A percentile compares a stretch with the other conserved stretches of the same genome.
Conservation (phyloP, 2,888 invertebrate genomes). For the Acanthosoma haemorrhoidale region DNA sequence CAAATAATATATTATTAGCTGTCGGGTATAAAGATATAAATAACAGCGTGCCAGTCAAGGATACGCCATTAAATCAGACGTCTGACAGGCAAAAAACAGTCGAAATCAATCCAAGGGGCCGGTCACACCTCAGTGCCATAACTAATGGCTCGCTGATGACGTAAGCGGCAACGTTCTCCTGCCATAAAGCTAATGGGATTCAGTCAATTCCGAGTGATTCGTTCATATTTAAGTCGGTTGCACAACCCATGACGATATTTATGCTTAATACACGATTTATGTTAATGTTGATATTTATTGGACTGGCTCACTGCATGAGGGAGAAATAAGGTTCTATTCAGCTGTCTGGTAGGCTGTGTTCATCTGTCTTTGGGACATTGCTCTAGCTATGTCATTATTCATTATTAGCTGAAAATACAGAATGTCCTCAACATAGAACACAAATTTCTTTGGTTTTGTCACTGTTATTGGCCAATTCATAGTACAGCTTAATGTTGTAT, state of each 20-base stretch:
- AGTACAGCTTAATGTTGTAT: too few species aligned
- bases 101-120: too few species aligned
- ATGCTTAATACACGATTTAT: not conserved
- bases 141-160: not conserved
- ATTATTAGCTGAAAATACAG: not conserved
- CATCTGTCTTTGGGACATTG: not conserved
- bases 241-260: slow-evolving; percentile 2
- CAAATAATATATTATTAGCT: too few species aligned
- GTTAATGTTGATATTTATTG: slow-evolving; percentile 3
- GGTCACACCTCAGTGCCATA: not conserved
- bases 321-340: not conserved
- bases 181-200: not conserved
- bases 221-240: not conserved
- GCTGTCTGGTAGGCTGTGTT: not conserved
- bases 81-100: too few species aligned
- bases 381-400: not conserved
- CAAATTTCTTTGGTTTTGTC: too few species aligned
- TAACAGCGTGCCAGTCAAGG: too few species aligned
- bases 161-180: too few species aligned
- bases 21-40: too few species aligned
- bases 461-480: too few species aligned
- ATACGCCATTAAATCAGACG: too few species aligned
- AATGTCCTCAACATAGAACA: too few species aligned
- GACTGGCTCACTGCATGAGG: not conserved
- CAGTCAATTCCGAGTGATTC: too few species aligned